Evolutionary conservation across 2,888 invertebrate genomes (phyloP), one percentile per base, ranked within the genome.

Genomic region (Ypsolopha sequella): DNA sequence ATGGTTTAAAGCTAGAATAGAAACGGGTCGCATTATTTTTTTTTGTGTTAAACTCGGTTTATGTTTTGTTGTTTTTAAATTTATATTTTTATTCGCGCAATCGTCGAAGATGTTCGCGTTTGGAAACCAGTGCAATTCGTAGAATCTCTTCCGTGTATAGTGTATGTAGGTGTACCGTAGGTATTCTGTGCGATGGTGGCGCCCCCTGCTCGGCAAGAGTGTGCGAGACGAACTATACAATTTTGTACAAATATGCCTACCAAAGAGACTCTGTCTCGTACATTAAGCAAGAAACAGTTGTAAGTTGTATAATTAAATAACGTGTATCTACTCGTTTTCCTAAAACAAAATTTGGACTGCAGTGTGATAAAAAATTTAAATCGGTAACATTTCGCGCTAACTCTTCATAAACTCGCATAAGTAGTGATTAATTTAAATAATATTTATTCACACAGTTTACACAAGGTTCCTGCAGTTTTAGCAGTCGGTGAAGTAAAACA

Each of bases 211-310:
- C 65, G 71, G 64, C 36, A 63, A 60, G 66, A 68, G 72, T 66
- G 73, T 71, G 73, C 71, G 76, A 68, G 75, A 75, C 65, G 73
- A 73, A 81, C 82, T 80, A 72, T 80, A 70, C 57, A 74, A 79
- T 80, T 78, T 87, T 87, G 87, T 87, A 87, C 87, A 87, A 87
- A 87, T 80, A 87, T 81, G 81, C 84, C 87, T 87, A 87, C 87
- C 87, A 87, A 87, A 87, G 87, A 87, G 87, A 87, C 87, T 74
- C 86, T 87, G 87, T 87, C 87, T 87, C 87, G 82, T 87, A 87
- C 85, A 80, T 78, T 82, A 85, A 85, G 84, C 82, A 77, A 73
- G 70, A 76, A 77, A 77, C 76, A 79, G 78, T 80, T 76, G 77
- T 81, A 81, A 80, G 77, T 81, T 80, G 76, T 70, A 79, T 71